Evolutionary conservation across 1,140 invertebrate genomes (phyloP).

Genomic region (Panagrolaimus sp.): DNA sequence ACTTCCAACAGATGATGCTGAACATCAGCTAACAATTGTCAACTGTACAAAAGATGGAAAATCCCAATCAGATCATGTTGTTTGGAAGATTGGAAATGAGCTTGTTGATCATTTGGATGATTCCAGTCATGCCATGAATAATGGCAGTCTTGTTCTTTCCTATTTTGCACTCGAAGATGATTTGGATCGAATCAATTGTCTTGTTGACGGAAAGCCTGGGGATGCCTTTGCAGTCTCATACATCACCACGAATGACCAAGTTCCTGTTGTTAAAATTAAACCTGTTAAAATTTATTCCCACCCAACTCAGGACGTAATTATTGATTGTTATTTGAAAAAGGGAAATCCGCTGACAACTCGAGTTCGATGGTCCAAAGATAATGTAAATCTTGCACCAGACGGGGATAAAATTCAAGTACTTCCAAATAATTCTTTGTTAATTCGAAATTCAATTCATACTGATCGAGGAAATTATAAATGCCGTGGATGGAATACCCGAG

Average conservation of each 20-base stretch:
- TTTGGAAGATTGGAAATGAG: slow-evolving; percentile 24
- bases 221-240: not conserved
- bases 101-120: slow-evolving; percentile 26
- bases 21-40: slow-evolving; percentile 16
- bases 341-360: slow-evolving; percentile 41
- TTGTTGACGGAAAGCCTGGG: slow-evolving; percentile 25
- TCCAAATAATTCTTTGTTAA: slow-evolving; percentile 60
- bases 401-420: slow-evolving; percentile 42
- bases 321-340: slow-evolving; percentile 35
- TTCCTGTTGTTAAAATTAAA: slow-evolving; percentile 33
- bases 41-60: slow-evolving; percentile 18
- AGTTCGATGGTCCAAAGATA: slow-evolving; percentile 48
- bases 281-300: slow-evolving; percentile 26
- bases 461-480: slow-evolving; percentile 62
- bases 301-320: slow-evolving; percentile 18
- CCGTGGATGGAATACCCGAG: slow-evolving; percentile 58
- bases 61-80: slow-evolving; percentile 27
- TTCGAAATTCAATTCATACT: slow-evolving; percentile 52
- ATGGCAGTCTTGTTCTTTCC: slow-evolving; percentile 42
- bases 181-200: slow-evolving; percentile 26
- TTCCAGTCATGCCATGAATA: slow-evolving; percentile 44
- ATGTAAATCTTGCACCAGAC: slow-evolving; percentile 42
- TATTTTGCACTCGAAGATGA: slow-evolving; percentile 34
- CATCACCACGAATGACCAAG: slow-evolving; percentile 30
- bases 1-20: not conserved